These are phyloP conservation scores for Corythornis madagascariensis DNA, from an alignment of 2,113 vertebrate genomes.

Conservation along the genomic window DNA sequence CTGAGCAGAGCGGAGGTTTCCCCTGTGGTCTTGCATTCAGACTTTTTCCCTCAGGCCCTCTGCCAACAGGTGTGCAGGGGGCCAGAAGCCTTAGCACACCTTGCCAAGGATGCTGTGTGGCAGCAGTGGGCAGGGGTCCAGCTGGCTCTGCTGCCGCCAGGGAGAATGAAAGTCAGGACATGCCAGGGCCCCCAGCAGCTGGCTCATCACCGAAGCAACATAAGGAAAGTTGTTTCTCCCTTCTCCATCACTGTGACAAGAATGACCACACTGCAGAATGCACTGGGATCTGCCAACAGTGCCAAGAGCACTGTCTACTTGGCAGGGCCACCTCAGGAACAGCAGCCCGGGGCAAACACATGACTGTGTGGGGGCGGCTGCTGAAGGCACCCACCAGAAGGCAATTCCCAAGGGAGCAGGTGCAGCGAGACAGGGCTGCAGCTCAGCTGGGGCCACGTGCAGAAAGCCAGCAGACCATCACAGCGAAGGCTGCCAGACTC, in stretches of 20 bases:
- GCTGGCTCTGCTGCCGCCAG: background rate
- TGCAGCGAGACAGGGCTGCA: background rate
- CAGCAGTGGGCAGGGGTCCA: background rate
- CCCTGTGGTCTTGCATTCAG: background rate
- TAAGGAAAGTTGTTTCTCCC: background rate
- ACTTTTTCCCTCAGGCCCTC: background rate
- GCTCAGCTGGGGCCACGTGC: background rate
- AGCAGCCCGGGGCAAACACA: rapidly evolving
- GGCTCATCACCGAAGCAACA: background rate
- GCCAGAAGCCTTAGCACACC: background rate
- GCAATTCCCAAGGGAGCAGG: background rate
- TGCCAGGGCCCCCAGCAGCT: background rate
- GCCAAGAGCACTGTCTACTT: rapidly evolving
- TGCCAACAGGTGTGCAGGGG: background rate
- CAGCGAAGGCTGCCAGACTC: background rate
- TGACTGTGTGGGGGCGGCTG: rapidly evolving
- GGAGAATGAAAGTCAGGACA: rapidly evolving
- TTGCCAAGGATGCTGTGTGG: background rate
- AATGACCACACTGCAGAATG: rapidly evolving
- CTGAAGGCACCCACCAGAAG: background rate
- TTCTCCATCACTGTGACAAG: background rate
- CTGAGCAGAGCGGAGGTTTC: background rate
- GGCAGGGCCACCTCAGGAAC: background rate
- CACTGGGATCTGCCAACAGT: background rate
- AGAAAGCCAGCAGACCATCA: background rate